Evolutionary conservation across 2,113 vertebrate species (phyloP), one percentile per base, ranked within the genome.

Genomic region (Serinus canaria): DNA sequence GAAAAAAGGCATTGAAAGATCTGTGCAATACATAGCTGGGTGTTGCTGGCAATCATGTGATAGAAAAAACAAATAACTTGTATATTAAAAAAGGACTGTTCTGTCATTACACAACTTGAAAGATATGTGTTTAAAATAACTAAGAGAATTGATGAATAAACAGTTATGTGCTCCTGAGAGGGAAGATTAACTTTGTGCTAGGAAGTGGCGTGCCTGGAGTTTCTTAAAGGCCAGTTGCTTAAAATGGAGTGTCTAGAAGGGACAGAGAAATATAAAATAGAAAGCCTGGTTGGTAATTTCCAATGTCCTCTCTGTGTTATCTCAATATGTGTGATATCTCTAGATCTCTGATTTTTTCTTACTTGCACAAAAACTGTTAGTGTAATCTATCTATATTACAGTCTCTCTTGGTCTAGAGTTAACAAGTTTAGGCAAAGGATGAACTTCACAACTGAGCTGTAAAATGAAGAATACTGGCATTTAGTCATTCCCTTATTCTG

Each of bases 111-210:
- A 83, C 70, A 81, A 39, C 59, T 85, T 80, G 82, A 94, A 94
- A 95, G 87, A 90, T 77, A 92, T 24, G 43, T n/a, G 28, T 93
- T 95, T 89, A 93, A 92, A 95, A 81, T 90, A 92, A 68, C 72
- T 80, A 73, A 62, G 59, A 80, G 87, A 67, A 90, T 44, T 74
- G 47, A 77, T 67, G 85, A 94, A 87, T 95, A 87, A 83, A 93
- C 82, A 92, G 35, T 69, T 83, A 79, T 39, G 50, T 70, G 59
- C 43, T 93, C 55, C 63, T 47, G 72, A 95, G 91, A 80, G 92
- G 70, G 63, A 88, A 77, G 78, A 85, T 89, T 56, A 87, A 39
- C 52, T 90, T 89, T 59, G 35, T 86, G 35, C 64, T 86, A 75
- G 72, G 82, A 95, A 91, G 43, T 67, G 72, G 63, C 75, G 63